Base-by-base conservation (phyloP, 2,888 invertebrate genomes). In the Carterocephalus palaemon region DNA sequence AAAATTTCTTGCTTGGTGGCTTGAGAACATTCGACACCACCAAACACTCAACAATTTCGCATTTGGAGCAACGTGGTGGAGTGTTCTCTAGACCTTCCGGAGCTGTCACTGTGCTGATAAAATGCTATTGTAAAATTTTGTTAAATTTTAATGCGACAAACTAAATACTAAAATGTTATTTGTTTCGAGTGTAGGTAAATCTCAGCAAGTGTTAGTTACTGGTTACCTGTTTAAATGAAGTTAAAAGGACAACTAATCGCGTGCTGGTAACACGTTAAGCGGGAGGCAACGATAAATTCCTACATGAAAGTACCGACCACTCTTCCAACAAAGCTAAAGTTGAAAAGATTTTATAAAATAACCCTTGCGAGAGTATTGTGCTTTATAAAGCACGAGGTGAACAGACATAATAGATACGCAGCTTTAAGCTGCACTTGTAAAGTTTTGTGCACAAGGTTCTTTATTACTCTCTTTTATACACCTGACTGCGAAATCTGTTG, bases 291-390 rank as follows among this genome's bases (percentile, higher is more conserved):
- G 29, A 45, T 45, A 45, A 45, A 45, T 37, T 29, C 29, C 29
- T n/a, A 5, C 43, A 9, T 24, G 31, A 37, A 45, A 45, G 31
- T 10, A 45, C 31, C 37, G 37, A 22, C 22, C 16, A 37, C 15
- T 31, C 37, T 43, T 24, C 37, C 36, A 37, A 31, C 22, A 22
- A 16, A 36, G 43, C 36, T 43, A 43, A 43, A 43, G 23, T 43
- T 43, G 36, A 43, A 43, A 31, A 43, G 43, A 37, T 43, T 43
- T 43, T 23, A 37, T 22, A 23, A 17, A 36, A 43, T 29, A 43
- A 43, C 36, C 29, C 36, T 24, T 12, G 15, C 9, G 6, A 19
- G 13, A 22, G 22, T 29, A 28, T 34, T 33, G 28, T 43, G 31
- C 34, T 43, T 36, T 15, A 26, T 37, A 37, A 36, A 43, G 28